These are phyloP conservation scores for Pachydiplax longipennis DNA, from an alignment of 2,888 invertebrate species.

Conservation along the genomic window DNA sequence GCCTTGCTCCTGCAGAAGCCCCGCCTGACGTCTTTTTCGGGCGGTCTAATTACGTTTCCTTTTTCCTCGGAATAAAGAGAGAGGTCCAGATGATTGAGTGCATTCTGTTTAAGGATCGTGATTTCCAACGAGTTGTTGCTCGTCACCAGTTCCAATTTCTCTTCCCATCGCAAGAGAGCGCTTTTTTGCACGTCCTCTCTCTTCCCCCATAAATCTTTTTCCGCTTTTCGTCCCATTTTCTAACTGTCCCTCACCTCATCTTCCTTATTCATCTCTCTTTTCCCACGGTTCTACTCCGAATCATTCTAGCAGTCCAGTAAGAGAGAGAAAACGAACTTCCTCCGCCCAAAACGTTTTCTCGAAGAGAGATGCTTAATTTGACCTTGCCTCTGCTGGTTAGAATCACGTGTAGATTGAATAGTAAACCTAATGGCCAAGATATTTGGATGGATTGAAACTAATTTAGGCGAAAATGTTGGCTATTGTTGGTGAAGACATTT, in stretches of 20 bases:
- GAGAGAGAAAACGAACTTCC: background rate
- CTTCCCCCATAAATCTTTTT: background rate
- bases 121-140: background rate
- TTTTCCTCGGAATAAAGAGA: background rate
- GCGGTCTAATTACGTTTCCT: background rate
- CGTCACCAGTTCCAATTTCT: background rate
- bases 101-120: background rate
- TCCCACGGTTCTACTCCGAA: background rate
- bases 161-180: background rate
- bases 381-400: too few species aligned
- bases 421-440: too few species aligned
- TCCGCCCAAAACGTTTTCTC: background rate
- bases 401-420: too few species aligned
- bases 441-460: too few species aligned
- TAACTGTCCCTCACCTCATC: background rate
- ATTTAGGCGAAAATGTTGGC: too few species aligned
- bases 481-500: too few species aligned
- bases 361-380: background rate
- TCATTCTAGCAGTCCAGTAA: background rate
- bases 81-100: background rate
- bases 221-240: too few species aligned
- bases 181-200: background rate
- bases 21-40: background rate
- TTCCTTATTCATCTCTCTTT: background rate
- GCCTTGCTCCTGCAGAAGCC: background rate